Conservation (phyloP, 2,113 vertebrate species). For the Microtus richardsoni region DNA sequence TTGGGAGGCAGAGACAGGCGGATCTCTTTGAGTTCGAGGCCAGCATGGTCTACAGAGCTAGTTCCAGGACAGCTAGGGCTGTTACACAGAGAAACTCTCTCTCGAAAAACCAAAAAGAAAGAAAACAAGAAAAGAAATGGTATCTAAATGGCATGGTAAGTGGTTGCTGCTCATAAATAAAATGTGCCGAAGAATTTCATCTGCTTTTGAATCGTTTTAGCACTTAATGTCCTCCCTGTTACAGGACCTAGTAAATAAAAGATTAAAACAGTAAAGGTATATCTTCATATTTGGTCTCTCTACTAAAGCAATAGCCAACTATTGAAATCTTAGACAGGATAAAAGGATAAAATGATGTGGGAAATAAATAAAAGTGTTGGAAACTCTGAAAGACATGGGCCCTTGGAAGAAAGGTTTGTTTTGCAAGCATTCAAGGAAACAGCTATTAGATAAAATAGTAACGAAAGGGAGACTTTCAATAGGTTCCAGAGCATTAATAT, state of each 20-base stretch:
- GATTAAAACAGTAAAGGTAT: background rate
- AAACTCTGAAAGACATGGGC: constrained; percentile 40
- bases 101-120: no score
- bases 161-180: constrained; percentile 40
- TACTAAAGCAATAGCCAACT: constrained; percentile 29
- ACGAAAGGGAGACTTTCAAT: background rate
- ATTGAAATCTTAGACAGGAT: constrained; percentile 38
- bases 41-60: no score
- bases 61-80: no score
- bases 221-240: background rate
- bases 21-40: no score
- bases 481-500: constrained; percentile 12
- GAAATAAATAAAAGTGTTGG: constrained; percentile 45
- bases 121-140: background rate
- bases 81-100: no score
- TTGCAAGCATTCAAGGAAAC: constrained; percentile 20
- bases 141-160: constrained; percentile 21
- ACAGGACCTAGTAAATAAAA: constrained; percentile 34
- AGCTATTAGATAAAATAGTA: constrained; percentile 30
- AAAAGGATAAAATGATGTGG: background rate
- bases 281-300: background rate
- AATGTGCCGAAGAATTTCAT: constrained; percentile 28
- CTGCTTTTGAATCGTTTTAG: background rate
- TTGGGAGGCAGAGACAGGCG: no score
- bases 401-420: background rate